Base-by-base conservation (phyloP, 1,140 invertebrate genomes). In the Drosophila jambulina region DNA sequence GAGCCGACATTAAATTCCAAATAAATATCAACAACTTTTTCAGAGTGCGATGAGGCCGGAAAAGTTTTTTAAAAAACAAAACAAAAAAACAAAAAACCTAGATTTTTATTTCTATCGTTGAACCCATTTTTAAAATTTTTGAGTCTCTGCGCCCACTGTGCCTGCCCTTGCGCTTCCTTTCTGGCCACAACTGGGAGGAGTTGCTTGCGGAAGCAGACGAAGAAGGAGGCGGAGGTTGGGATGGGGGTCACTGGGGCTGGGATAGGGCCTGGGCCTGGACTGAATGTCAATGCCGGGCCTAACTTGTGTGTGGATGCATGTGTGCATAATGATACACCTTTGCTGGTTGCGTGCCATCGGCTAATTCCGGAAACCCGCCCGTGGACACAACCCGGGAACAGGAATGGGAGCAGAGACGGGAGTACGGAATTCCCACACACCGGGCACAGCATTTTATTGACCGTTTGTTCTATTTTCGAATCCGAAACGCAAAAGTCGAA, bases 321-420 rank as follows among this genome's bases (percentile, higher is more conserved):
- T 63, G 76, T 64, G 69, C 70, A 74, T 71, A 79, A 76, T 56
- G 76, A 80, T 61, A 79, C 78, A 70, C 49, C 65, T 65, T 60
- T 23, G 29, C 25, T 46, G 48, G 63, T 84, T 84, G 84, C 84
- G 80, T 88, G 84, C 63, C 74, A 61, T 63, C 61, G 62, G 45
- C 72, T 83, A 83, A 88, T 83, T 88, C 85, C 80, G 74, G 84
- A 90, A 75, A 75, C 80, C 75, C 77, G 57, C 27, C 71, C 67
- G 68, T 76, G 53, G 53, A 56, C 53, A 56, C 53, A 56, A 7
- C 23, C 15, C 15, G 34, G 53, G 32, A 36, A 12, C 9, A 60
- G 60, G 77, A 84, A 79, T 86, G 83, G 83, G 25, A 25, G 10
- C 64, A 82, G 56, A 48, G 63, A 36, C 46, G 67, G 59, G 69